Evolutionary conservation across 2,797 vertebrate genomes (phyloP).

Genomic region (Dromococcyx pavoninus): DNA sequence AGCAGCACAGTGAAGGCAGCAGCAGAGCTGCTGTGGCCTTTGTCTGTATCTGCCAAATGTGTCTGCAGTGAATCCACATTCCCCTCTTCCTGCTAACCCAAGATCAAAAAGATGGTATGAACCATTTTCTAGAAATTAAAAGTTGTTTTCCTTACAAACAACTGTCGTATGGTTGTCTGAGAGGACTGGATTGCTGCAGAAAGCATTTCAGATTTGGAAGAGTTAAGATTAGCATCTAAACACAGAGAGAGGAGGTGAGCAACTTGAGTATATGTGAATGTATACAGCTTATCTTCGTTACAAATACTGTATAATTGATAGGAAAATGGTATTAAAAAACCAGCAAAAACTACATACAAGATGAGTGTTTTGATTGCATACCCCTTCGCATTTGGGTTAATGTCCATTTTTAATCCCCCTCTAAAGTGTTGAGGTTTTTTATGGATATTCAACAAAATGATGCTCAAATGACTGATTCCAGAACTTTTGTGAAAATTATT

Average conservation of each 20-base stretch:
- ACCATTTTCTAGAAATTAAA: background rate
- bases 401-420: background rate
- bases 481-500: slow-evolving; percentile 23
- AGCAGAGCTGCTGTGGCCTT: background rate
- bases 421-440: background rate
- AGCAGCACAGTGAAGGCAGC: background rate
- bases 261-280: background rate
- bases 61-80: background rate
- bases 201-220: background rate
- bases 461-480: background rate
- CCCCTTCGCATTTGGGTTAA: background rate
- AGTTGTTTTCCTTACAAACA: background rate
- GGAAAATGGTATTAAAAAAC: background rate
- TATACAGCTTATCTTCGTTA: background rate
- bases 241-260: background rate
- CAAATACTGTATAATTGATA: background rate
- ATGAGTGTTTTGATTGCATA: background rate
- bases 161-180: background rate
- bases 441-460: background rate
- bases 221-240: background rate
- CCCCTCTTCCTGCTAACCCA: background rate
- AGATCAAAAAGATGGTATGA: background rate
- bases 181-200: background rate
- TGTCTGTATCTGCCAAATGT: background rate
- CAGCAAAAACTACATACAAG: background rate